These are phyloP conservation scores for Potamarius usumacintae DNA, from an alignment of 2,113 vertebrate genomes.

Conservation along the genomic window DNA sequence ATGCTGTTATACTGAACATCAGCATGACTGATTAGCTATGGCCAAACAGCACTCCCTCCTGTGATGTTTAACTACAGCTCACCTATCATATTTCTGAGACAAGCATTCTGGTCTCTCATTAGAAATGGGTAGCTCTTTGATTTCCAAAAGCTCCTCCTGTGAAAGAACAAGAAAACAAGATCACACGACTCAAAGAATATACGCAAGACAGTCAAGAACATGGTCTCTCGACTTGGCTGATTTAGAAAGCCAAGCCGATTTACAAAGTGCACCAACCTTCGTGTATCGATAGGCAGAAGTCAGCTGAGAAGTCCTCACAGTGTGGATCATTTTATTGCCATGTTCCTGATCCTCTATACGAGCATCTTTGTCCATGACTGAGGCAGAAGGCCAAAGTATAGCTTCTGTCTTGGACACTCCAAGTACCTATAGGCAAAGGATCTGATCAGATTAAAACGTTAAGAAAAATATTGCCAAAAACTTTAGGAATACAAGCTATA, in stretches of 20 bases:
- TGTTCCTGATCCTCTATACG: slow-evolving; percentile 77
- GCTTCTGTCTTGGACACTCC: slow-evolving; percentile 48
- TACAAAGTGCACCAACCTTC: slow-evolving; percentile 75
- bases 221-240: neutral
- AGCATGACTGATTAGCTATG: no score
- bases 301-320: slow-evolving; percentile 65
- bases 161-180: slow-evolving; percentile 25
- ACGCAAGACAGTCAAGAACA: neutral
- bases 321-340: slow-evolving; percentile 72
- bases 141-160: slow-evolving; percentile 93
- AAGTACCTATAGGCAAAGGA: slow-evolving; percentile 48
- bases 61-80: slow-evolving; percentile 40
- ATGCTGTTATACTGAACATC: no score
- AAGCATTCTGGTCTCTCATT: slow-evolving; percentile 94
- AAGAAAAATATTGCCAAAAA: neutral
- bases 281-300: slow-evolving; percentile 84
- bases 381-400: slow-evolving; percentile 48
- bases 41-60: no score
- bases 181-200: neutral
- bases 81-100: slow-evolving; percentile 97
- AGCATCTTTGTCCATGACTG: slow-evolving; percentile 87
- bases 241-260: neutral
- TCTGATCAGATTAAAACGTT: neutral
- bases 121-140: slow-evolving; percentile 89
- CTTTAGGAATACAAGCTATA: neutral